A percentile compares a stretch with the other conserved stretches of the same genome.
Conservation (phyloP, 2,113 vertebrate species). For the Percopsis transmontana region DNA sequence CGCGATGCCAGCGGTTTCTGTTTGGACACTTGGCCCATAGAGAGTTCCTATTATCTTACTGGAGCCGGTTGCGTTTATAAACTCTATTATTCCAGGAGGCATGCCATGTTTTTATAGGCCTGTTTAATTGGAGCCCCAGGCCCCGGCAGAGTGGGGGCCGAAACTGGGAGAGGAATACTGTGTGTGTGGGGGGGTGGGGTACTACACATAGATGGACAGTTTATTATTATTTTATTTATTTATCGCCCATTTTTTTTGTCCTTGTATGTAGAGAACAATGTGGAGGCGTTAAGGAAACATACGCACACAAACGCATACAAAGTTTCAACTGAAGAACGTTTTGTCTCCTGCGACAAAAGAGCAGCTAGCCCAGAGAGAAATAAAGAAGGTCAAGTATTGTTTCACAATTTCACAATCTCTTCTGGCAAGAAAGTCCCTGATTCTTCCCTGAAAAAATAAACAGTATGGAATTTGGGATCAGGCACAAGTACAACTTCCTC, state of each 20-base stretch:
- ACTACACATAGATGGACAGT: background rate
- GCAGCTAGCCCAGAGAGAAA: slow-evolving; percentile 16
- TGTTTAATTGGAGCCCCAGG: background rate
- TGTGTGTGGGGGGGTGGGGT: background rate
- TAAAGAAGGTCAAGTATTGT: slow-evolving; percentile 57
- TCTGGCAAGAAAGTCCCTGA: slow-evolving; percentile 42
- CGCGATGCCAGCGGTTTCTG: background rate
- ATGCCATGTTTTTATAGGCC: slow-evolving; percentile 45
- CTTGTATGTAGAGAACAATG: too few species aligned
- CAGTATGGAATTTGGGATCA: slow-evolving; percentile 69
- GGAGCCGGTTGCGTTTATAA: slow-evolving; percentile 40
- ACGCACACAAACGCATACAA: background rate
- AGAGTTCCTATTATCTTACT: slow-evolving; percentile 43
- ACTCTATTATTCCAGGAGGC: slow-evolving; percentile 47
- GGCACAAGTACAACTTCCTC: slow-evolving; percentile 66
- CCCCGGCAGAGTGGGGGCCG: background rate
- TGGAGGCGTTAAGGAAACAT: background rate
- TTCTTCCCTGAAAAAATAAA: slow-evolving; percentile 70
- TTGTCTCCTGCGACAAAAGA: slow-evolving; percentile 20
- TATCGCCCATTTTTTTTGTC: too few species aligned
- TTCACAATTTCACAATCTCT: slow-evolving; percentile 62
- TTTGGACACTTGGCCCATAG: slow-evolving; percentile 16
- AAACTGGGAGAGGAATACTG: background rate
- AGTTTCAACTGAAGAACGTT: slow-evolving; percentile 29
- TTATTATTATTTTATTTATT: too few species aligned